Evolutionary conservation across 2,888 invertebrate species (phyloP), one percentile per base, ranked within the genome.

Genomic region (Lampropteryx suffumata): DNA sequence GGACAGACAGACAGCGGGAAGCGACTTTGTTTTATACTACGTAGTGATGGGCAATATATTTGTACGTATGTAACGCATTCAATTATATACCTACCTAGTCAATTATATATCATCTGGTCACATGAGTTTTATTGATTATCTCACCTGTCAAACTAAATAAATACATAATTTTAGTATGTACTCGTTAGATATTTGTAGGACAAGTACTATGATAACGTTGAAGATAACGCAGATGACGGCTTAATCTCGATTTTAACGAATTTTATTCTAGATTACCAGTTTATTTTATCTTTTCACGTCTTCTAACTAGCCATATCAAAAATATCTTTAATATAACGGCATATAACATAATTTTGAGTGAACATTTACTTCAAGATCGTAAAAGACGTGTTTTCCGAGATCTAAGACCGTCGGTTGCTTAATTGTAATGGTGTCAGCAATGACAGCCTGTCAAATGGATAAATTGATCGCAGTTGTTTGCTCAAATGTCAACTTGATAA

Each of bases 401-500:
- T 76, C 81, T 67, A 72, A 71, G 69, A 80, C 71, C 72, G 79
- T 79, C 81, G 79, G 84, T 87, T 88, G 81, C 82, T 88, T 90
- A 90, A 89, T 90, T 89, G 89, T 89, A 82, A 83, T 82, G 82
- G 76, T 84, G 85, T 83, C 85, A 80, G 66, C 66, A 73, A 73
- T 86, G 89, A 89, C 87, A 88, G 71, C 70, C 79, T 89, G 89
- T 89, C 89, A 85, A 64, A 75, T 65, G 80, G 77, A 84, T 84
- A 86, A 84, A 89, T 87, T 87, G 89, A 90, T 89, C 73, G 73
- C 75, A 72, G 81, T 81, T 89, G 88, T 87, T 89, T 89, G 86
- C 84, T 84, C 79, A 84, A 86, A 84, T 76, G 79, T 76, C 77
- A 70, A 81, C 72, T 79, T 77, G 89, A 89, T 89, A 90, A 73